A percentile compares a stretch with the other conserved stretches of the same genome.
phyloP scores from a whole-genome alignment of 2,888 invertebrate species.

The Lasioglossum morio region DNA sequence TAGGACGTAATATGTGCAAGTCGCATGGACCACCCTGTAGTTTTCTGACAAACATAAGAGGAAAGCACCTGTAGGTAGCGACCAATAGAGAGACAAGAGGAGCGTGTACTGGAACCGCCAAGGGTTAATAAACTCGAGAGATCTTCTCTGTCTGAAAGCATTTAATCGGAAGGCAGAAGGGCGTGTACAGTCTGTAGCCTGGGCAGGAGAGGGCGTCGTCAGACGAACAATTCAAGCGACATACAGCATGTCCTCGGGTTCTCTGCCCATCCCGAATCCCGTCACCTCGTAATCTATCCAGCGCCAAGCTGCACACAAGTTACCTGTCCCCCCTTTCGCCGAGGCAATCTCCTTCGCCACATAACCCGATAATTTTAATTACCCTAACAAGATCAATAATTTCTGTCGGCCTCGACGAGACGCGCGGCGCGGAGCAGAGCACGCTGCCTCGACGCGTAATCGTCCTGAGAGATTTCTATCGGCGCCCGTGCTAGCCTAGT shows the following conservation, averaged over 20 bases:
- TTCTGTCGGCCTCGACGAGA: constrained; percentile 58
- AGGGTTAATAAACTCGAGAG: constrained; percentile 32
- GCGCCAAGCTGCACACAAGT: constrained; percentile 69
- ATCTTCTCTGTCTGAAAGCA: constrained; percentile 39
- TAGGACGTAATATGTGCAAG: too few relatives aligned
- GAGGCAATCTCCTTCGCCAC: constrained; percentile 74
- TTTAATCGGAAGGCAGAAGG: constrained; percentile 23
- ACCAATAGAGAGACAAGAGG: not conserved
- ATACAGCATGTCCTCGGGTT: constrained; percentile 42
- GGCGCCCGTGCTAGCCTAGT: not conserved
- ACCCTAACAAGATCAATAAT: constrained; percentile 79
- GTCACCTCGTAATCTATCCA: constrained; percentile 68
- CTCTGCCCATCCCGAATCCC: constrained; percentile 51
- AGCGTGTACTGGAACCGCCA: not conserved
- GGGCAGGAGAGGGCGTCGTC: constrained; percentile 21
- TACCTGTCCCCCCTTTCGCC: constrained; percentile 62
- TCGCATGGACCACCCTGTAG: not conserved
- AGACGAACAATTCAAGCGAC: constrained; percentile 66
- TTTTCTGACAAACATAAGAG: not conserved
- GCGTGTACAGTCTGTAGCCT: not conserved
- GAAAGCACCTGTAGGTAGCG: not conserved
- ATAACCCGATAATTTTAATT: constrained; percentile 80
- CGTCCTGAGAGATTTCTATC: constrained; percentile 47
- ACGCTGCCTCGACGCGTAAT: constrained; percentile 30
- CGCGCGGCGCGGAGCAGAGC: not conserved